These are phyloP conservation scores for Bubo bubo DNA, from an alignment of 2,113 vertebrate genomes.

Conservation along the genomic window DNA sequence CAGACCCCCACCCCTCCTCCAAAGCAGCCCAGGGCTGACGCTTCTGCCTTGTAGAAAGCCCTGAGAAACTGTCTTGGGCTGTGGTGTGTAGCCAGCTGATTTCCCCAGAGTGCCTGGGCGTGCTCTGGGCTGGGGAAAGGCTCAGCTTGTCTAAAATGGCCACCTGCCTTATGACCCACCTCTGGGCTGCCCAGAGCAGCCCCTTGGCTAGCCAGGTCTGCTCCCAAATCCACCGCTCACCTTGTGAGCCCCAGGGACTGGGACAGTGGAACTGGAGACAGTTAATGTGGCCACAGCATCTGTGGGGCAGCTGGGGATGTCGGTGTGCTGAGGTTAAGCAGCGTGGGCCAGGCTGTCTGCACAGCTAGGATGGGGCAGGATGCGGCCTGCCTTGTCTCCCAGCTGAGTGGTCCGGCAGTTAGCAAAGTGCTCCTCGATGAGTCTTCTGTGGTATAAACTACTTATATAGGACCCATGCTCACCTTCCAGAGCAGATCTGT, in stretches of 20 bases:
- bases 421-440: background rate
- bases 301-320: background rate
- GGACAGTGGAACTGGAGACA: background rate
- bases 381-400: accelerated
- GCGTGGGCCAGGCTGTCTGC: background rate
- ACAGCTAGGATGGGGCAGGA: background rate
- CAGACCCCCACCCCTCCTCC: accelerated
- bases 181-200: background rate
- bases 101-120: accelerated
- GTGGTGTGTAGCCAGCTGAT: background rate
- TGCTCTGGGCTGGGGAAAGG: background rate
- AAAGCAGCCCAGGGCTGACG: background rate
- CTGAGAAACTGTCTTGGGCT: background rate
- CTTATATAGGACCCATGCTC: accelerated
- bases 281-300: background rate
- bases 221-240: accelerated
- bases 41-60: accelerated
- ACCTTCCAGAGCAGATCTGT: background rate
- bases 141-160: background rate
- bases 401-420: background rate
- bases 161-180: background rate
- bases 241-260: accelerated
- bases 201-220: background rate
- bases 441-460: background rate
- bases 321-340: background rate